phyloP scores from a whole-genome alignment of 2,113 vertebrate species.

The Campylomormyrus tamandua region DNA sequence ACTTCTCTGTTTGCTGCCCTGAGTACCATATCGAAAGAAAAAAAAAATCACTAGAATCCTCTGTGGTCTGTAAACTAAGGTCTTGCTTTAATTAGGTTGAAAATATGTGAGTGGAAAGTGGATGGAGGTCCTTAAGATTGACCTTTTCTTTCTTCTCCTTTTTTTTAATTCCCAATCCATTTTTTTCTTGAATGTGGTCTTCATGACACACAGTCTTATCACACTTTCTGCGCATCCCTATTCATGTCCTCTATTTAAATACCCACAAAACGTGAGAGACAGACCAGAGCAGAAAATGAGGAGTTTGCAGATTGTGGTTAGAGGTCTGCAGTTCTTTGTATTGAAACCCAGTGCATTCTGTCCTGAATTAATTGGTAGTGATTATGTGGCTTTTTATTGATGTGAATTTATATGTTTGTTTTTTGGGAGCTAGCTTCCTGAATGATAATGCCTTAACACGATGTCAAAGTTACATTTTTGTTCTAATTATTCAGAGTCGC shows the following conservation, averaged over 20 bases:
- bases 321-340: slow-evolving; percentile 40
- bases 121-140: background rate
- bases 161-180: background rate
- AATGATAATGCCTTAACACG: background rate
- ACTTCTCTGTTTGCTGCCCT: slow-evolving; percentile 4
- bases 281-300: background rate
- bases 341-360: slow-evolving; percentile 44
- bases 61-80: background rate
- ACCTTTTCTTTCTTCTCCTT: background rate
- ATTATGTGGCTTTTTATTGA: slow-evolving; percentile 47
- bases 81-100: background rate
- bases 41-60: background rate
- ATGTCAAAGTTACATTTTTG: background rate
- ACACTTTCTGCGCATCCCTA: background rate
- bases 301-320: background rate
- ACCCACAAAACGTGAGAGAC: slow-evolving; percentile 22
- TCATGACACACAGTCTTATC: background rate
- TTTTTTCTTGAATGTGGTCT: background rate
- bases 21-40: background rate
- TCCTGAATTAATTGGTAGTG: slow-evolving; percentile 52
- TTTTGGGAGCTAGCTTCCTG: slow-evolving; percentile 27
- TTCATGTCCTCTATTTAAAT: background rate
- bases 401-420: slow-evolving; percentile 39
- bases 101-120: background rate
- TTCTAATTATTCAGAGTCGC: background rate